Conservation (phyloP, 2,888 invertebrate species). For the Drosophila hamatofila region DNA sequence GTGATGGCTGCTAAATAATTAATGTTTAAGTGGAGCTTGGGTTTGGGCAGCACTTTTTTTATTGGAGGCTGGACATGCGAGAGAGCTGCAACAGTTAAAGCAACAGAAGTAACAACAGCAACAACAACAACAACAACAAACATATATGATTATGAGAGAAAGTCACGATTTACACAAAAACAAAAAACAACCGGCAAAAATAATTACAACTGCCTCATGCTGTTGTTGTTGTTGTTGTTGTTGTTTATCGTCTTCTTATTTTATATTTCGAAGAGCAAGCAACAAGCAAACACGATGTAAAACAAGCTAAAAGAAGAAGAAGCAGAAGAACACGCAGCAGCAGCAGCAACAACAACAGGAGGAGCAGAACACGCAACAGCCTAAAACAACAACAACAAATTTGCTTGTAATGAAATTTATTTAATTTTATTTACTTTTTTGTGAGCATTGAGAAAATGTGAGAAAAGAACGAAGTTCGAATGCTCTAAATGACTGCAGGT, state of each 20-base stretch:
- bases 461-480: not conserved
- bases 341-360: conserved; percentile 10
- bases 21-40: conserved; percentile 26
- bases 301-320: conserved; percentile 10
- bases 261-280: conserved; percentile 9
- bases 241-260: conserved; percentile 1
- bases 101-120: conserved; percentile 22
- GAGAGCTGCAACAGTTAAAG: conserved; percentile 18
- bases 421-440: conserved; percentile 20
- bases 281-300: conserved; percentile 18
- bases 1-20: conserved; percentile 44
- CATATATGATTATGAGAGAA: conserved; percentile 59
- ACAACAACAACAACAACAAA: conserved; percentile 28
- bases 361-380: conserved; percentile 48
- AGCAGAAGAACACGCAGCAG: not conserved
- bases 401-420: conserved; percentile 53
- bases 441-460: not conserved
- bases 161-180: conserved; percentile 55
- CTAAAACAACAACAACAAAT: conserved; percentile 26
- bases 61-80: conserved; percentile 54
- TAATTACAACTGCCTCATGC: conserved; percentile 55
- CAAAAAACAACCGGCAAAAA: conserved; percentile 53
- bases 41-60: conserved; percentile 26
- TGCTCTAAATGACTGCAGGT: not conserved
- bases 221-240: conserved; percentile 3